phyloP scores from a whole-genome alignment of 2,113 vertebrate species.

The Campylomormyrus tamandua region DNA sequence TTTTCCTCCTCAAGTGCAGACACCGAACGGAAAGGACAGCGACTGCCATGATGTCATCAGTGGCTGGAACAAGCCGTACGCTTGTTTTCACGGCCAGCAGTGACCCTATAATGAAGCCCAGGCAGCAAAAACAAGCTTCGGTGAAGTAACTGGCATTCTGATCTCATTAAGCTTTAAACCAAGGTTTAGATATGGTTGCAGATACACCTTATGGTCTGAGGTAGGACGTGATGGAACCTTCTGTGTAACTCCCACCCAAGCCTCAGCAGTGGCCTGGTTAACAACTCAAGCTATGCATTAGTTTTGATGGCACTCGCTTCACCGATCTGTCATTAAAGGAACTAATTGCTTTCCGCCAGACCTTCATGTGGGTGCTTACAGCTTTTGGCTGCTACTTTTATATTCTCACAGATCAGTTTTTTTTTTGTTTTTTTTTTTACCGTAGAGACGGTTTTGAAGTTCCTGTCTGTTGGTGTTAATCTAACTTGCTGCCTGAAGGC shows the following conservation, averaged over 20 bases:
- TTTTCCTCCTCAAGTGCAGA: background rate
- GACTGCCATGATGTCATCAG: conserved; percentile 15
- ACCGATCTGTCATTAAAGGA: background rate
- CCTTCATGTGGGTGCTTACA: background rate
- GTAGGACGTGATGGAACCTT: background rate
- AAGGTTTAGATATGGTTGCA: background rate
- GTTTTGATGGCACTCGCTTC: background rate
- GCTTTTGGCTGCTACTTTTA: background rate
- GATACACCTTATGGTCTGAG: background rate
- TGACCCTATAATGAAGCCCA: conserved; percentile 10
- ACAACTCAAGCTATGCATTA: background rate
- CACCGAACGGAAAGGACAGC: conserved; percentile 3
- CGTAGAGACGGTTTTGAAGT: background rate
- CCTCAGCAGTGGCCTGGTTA: background rate
- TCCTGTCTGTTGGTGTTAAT: background rate
- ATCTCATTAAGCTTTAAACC: background rate
- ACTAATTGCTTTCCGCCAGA: background rate
- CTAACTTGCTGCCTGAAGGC: background rate
- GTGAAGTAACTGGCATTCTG: conserved; percentile 14
- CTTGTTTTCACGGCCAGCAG: conserved; percentile 21
- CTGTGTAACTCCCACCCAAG: background rate
- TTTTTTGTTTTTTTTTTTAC: background rate
- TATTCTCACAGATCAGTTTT: background rate
- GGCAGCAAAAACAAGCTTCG: conserved; percentile 9
- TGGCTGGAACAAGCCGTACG: conserved; percentile 8